Base-by-base conservation (phyloP, 2,888 invertebrate genomes). In the Pandemis corylana region DNA sequence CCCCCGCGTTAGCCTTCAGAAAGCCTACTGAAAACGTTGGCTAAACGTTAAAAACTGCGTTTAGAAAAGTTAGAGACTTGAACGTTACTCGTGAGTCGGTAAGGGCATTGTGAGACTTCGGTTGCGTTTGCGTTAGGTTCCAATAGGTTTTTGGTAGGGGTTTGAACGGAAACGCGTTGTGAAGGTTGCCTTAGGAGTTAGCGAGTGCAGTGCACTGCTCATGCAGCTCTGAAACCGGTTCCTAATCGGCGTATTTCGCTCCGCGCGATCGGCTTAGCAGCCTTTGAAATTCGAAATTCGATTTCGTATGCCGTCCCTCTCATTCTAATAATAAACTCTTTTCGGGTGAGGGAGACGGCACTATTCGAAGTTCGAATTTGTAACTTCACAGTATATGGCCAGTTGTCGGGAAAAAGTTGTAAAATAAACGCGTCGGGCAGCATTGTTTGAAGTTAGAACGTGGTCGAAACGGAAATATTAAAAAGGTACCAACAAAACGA, bases 221-320 rank as follows among this genome's bases (percentile, higher is more conserved):
- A 80, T 85, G 87, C 84, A 84, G 83, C 82, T 79, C 76, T 74
- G 77, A 78, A 85, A 93, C 93, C 91, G 91, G 93, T 93, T 93
- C 78, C 92, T 93, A 93, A 93, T 92, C 91, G 93, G 77, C 80
- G 86, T 80, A 82, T 85, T 87, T 87, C 85, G 88, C 89, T 82
- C 86, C 85, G 82, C 83, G 85, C 89, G 82, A 87, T 90, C 91
- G 87, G 77, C 83, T 80, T 78, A 36, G 28, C 28, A 2, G 3
- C 28, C 28, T 36, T 4, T 36, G 28, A 36, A 36, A 36, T 36
- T 36, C 28, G 28, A 36, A 36, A 36, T 36, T 36, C 28, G 28
- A 36, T 36, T 36, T 36, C 28, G 4, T 36, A 36, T 36, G 28
- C 28, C 28, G 28, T 36, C 28, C 28, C 28, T 36, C 28, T 36